Evolutionary conservation across 2,797 vertebrate species (phyloP).

Genomic region (Dipus sagitta): DNA sequence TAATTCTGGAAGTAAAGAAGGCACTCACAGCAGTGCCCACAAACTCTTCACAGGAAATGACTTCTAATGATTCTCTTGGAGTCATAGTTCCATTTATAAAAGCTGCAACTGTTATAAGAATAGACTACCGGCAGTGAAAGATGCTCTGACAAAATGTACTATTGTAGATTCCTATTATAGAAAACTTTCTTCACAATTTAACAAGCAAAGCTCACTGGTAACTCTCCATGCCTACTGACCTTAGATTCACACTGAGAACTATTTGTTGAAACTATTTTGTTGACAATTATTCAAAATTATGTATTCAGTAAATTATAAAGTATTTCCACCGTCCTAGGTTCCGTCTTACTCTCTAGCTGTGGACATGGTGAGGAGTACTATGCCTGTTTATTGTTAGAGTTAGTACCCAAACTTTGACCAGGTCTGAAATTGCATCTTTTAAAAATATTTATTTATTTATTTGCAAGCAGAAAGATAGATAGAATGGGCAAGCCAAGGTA

Average conservation of each 20-base stretch:
- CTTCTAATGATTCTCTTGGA: conserved; percentile 67
- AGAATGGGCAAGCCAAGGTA: too few species aligned
- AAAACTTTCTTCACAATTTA: conserved; percentile 3
- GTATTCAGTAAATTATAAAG: conserved; percentile 10
- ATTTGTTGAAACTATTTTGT: background rate
- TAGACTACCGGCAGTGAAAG: conserved; percentile 21
- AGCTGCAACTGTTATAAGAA: background rate
- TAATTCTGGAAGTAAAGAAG: conserved; percentile 76
- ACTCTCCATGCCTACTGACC: background rate
- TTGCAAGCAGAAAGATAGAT: too few species aligned
- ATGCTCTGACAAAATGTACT: conserved; percentile 39
- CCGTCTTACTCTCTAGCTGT: background rate
- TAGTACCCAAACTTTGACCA: background rate
- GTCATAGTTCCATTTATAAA: conserved; percentile 41
- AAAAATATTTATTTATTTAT: too few species aligned
- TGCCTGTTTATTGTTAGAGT: background rate
- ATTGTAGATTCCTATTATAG: background rate
- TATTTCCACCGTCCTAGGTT: background rate
- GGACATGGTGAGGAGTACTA: background rate
- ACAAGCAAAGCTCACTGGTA: conserved; percentile 1
- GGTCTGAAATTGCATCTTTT: background rate
- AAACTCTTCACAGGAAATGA: conserved; percentile 71
- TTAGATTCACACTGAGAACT: conserved; percentile 18
- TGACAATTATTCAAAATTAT: background rate
- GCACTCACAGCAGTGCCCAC: conserved; percentile 67